phyloP scores from a whole-genome alignment of 2,797 vertebrate species.

The Pteropus rufus region DNA sequence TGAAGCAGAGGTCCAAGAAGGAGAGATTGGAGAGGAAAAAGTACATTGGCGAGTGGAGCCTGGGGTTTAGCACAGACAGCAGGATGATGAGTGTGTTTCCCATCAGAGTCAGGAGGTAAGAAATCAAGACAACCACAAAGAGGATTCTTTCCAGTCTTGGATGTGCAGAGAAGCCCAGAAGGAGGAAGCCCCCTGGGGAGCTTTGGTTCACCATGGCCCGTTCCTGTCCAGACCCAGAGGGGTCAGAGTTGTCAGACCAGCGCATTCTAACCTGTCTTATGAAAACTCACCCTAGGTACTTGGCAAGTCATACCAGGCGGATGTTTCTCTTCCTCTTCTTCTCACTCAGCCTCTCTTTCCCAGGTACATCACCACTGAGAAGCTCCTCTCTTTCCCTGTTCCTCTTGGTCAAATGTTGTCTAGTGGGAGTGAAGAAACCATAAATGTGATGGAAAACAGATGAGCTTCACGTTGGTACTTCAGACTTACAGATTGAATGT shows the following conservation, averaged over 20 bases:
- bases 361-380: not conserved
- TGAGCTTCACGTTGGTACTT: accelerated
- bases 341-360: not conserved
- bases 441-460: not conserved
- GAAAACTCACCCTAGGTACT: not conserved
- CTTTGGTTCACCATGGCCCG: not conserved
- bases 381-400: not conserved
- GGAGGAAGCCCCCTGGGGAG: not conserved
- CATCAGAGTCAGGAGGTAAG: not conserved
- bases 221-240: not conserved
- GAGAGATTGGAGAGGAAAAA: conserved; percentile 17
- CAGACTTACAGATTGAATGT: not conserved
- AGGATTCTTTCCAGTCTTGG: not conserved
- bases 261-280: not conserved
- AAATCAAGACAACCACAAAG: not conserved
- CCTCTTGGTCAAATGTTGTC: not conserved
- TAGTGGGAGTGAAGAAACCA: not conserved
- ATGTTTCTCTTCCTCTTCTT: not conserved
- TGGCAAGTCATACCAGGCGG: not conserved
- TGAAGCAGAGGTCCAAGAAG: conserved; percentile 32
- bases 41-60: not conserved
- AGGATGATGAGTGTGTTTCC: conserved; percentile 39
- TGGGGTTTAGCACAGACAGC: not conserved
- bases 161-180: not conserved
- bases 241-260: not conserved